phyloP scores from a whole-genome alignment of 2,797 vertebrate genomes.

The Okamejei kenojei region DNA sequence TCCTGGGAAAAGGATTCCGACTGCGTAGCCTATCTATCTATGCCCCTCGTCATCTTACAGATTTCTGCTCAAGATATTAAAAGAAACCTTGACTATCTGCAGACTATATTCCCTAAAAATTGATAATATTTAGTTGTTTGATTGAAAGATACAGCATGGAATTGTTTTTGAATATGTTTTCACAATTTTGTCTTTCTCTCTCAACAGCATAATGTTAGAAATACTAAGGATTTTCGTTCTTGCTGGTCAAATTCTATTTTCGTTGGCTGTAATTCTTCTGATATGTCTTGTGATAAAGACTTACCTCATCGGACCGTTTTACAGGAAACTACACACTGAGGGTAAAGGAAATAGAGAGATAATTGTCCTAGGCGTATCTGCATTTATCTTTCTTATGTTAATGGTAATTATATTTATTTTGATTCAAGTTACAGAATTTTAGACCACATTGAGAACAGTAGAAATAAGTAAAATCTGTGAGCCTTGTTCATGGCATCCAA shows the following conservation, averaged over 20 bases:
- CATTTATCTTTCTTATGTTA: slow-evolving; percentile 90
- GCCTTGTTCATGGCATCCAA: background rate
- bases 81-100: background rate
- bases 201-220: slow-evolving; percentile 69
- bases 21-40: too few relatives aligned
- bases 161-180: slow-evolving; percentile 35
- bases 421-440: background rate
- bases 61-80: background rate
- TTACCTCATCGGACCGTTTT: slow-evolving; percentile 80
- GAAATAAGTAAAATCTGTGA: background rate
- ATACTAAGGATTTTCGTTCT: slow-evolving; percentile 69
- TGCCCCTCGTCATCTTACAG: too few relatives aligned
- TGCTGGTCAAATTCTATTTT: slow-evolving; percentile 74
- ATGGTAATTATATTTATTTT: slow-evolving; percentile 59
- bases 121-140: background rate
- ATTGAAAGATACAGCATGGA: background rate
- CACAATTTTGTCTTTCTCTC: slow-evolving; percentile 41
- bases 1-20: too few relatives aligned
- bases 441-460: background rate
- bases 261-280: slow-evolving; percentile 76
- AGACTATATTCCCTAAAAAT: background rate
- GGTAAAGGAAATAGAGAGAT: slow-evolving; percentile 94
- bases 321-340: slow-evolving; percentile 81
- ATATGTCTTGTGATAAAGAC: slow-evolving; percentile 75
- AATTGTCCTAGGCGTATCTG: slow-evolving; percentile 80